phyloP scores from a whole-genome alignment of 2,888 invertebrate species.

The Maniola hyperantus region DNA sequence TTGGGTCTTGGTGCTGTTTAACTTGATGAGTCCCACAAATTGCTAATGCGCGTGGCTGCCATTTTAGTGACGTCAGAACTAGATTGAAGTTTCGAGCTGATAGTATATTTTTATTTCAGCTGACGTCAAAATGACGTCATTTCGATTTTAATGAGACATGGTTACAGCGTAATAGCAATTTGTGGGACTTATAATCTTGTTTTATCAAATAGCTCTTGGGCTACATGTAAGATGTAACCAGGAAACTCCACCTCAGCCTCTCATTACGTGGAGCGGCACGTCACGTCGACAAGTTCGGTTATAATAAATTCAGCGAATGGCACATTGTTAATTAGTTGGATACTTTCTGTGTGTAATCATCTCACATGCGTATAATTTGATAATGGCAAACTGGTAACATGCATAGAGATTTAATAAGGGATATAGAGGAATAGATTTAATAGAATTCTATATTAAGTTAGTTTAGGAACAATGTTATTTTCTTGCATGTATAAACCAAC shows the following conservation, averaged over 20 bases:
- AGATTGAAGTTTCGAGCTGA: too few species aligned
- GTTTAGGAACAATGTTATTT: neutral
- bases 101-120: too few species aligned
- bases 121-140: too few species aligned
- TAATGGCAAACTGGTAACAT: conserved; percentile 4
- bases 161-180: too few species aligned
- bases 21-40: too few species aligned
- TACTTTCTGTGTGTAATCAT: conserved; percentile 20
- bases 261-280: conserved; percentile 36
- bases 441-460: neutral
- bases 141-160: too few species aligned
- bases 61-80: too few species aligned
- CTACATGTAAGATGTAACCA: conserved; percentile 13
- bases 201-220: neutral
- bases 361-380: conserved; percentile 9
- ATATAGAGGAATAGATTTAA: neutral
- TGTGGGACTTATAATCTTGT: neutral
- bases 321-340: conserved; percentile 27
- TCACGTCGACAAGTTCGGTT: conserved; percentile 35
- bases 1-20: too few species aligned
- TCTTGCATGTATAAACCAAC: too few species aligned
- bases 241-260: conserved; percentile 31
- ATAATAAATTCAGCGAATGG: conserved; percentile 37
- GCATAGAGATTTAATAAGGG: conserved; percentile 2
- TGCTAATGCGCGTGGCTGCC: too few species aligned